Percentiles rank a stretch among this genome's conserved stretches.
Evolutionary conservation across 2,888 invertebrate species (phyloP).

Genomic region (Pristionchus exspectatus): DNA sequence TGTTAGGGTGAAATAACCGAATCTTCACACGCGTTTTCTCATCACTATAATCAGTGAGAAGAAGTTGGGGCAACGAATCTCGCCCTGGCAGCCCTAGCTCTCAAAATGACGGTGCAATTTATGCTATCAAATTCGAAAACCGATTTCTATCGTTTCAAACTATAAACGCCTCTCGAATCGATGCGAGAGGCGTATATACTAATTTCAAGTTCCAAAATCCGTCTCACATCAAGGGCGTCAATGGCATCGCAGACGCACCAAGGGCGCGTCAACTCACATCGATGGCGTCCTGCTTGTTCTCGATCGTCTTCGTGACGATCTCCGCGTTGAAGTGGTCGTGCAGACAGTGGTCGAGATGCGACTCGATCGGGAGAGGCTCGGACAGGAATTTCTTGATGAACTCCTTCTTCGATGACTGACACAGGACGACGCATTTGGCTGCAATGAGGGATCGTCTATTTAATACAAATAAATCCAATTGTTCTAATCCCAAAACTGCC

Average conservation of each 20-base stretch:
- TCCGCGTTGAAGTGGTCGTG: conserved; percentile 99
- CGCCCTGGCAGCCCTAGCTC: no score
- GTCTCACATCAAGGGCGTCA: neutral
- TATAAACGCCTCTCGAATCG: no score
- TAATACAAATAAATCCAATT: neutral
- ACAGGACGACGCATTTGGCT: conserved; percentile 92
- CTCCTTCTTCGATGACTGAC: conserved; percentile 97
- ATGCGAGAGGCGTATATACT: no score
- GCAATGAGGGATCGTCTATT: neutral
- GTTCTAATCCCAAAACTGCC: neutral
- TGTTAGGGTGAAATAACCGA: no score
- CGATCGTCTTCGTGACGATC: conserved; percentile 98
- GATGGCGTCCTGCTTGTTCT: conserved; percentile 99
- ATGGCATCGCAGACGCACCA: neutral
- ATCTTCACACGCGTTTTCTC: no score
- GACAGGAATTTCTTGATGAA: conserved; percentile 98
- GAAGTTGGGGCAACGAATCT: no score
- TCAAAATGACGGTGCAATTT: no score
- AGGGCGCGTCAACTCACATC: conserved; percentile 82
- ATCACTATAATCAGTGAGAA: no score
- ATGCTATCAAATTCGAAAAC: no score
- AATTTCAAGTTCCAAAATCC: neutral
- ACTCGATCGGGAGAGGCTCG: conserved; percentile 96
- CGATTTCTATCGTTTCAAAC: no score
- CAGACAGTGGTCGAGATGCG: conserved; percentile 95